Percentiles rank a stretch among this genome's conserved stretches.
These are phyloP conservation scores for Petrosia ficiformis DNA, from an alignment of 37 sponge, comb jelly and placozoan species.

Conservation along the genomic window DNA sequence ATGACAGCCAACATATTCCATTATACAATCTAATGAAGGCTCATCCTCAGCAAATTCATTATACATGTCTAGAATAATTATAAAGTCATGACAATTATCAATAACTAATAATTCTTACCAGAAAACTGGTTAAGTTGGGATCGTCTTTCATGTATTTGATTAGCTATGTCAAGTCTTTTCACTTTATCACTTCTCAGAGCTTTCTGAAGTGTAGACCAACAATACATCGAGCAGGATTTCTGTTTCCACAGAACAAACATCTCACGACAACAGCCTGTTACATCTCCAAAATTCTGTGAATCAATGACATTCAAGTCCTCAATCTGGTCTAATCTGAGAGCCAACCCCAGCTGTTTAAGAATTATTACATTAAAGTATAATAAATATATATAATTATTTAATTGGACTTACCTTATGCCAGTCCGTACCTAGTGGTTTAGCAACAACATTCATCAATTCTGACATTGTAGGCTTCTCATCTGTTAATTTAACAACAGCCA, in stretches of 20 bases:
- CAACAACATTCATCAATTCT: conserved; percentile 33
- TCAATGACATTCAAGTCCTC: background rate
- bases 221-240: background rate
- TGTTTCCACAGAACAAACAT: background rate
- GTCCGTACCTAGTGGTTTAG: background rate
- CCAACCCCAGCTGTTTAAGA: too few relatives aligned
- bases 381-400: too few relatives aligned
- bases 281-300: background rate
- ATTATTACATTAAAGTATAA: too few relatives aligned
- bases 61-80: too few relatives aligned
- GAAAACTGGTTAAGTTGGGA: too few relatives aligned
- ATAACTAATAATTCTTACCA: too few relatives aligned
- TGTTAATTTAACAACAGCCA: too few relatives aligned
- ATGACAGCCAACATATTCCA: background rate
- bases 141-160: too few relatives aligned
- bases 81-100: too few relatives aligned
- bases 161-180: background rate
- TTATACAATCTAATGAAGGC: background rate
- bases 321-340: background rate
- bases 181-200: background rate
- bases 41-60: too few relatives aligned
- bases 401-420: background rate
- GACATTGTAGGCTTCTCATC: conserved; percentile 1
- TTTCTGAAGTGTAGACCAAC: background rate
- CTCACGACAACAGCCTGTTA: background rate